Evolutionary conservation across 2,888 invertebrate species (phyloP).

Genomic region (Phortica okadai): DNA sequence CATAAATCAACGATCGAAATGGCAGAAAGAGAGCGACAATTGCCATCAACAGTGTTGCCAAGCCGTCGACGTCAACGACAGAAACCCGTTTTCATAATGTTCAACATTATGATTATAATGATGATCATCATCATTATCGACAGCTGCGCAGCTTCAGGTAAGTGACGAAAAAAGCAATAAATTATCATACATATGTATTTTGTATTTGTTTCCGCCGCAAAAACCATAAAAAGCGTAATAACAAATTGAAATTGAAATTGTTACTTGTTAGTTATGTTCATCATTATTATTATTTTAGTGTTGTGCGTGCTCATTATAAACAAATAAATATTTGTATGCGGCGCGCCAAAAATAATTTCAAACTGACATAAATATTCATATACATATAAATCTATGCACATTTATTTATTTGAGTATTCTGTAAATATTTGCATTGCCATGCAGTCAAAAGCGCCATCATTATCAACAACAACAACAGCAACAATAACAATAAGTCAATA

Average conservation of each 20-base stretch:
- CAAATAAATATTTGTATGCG: not conserved
- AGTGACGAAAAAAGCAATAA: not conserved
- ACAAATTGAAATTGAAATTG: too few relatives aligned
- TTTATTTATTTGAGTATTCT: too few relatives aligned
- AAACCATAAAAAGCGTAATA: not conserved
- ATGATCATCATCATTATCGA: not conserved
- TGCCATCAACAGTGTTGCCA: not conserved
- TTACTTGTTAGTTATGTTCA: too few relatives aligned
- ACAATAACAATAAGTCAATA: not conserved
- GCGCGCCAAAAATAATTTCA: not conserved
- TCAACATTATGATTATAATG: not conserved
- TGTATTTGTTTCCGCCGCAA: not conserved
- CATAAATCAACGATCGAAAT: not conserved
- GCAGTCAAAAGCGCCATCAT: not conserved
- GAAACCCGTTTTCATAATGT: not conserved
- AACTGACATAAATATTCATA: too few relatives aligned
- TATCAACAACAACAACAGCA: not conserved
- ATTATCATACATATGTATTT: not conserved
- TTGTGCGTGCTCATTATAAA: not conserved
- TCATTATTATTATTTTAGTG: too few relatives aligned
- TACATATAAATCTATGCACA: too few relatives aligned
- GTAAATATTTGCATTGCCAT: not conserved
- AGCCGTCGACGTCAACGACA: not conserved
- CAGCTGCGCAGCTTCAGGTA: slow-evolving; percentile 21
- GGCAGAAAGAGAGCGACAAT: not conserved